phyloP scores from a whole-genome alignment of 2,888 invertebrate species.

The Parnassius glacialis region DNA sequence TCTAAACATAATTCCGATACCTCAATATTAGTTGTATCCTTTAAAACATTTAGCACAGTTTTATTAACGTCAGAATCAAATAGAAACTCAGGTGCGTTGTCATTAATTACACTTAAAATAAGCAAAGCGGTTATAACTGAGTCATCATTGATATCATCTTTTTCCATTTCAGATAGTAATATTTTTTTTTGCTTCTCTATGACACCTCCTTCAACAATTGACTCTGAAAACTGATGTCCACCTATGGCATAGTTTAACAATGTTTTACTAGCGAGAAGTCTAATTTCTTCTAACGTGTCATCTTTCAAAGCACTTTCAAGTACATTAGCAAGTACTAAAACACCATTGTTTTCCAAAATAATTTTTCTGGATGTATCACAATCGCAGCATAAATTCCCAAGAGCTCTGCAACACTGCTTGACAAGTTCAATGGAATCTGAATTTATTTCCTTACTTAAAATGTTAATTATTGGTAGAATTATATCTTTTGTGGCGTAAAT shows the following conservation, averaged over 20 bases:
- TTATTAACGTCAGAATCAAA: constrained; percentile 79
- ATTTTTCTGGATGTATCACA: constrained; percentile 85
- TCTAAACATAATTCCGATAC: constrained; percentile 89
- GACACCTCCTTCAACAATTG: constrained; percentile 78
- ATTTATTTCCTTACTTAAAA: constrained; percentile 63
- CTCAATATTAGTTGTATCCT: constrained; percentile 84
- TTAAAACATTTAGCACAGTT: constrained; percentile 83
- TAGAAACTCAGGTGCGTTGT: constrained; percentile 82
- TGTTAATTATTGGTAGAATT: constrained; percentile 79
- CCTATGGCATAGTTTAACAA: constrained; percentile 90
- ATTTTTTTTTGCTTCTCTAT: constrained; percentile 77
- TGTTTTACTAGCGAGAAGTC: constrained; percentile 85
- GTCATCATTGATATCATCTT: constrained; percentile 79
- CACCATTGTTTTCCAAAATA: constrained; percentile 72
- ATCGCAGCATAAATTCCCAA: constrained; percentile 94
- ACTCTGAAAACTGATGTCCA: constrained; percentile 84
- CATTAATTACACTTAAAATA: constrained; percentile 82
- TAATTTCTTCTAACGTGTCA: constrained; percentile 72
- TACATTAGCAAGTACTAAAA: constrained; percentile 65
- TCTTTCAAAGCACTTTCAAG: constrained; percentile 53
- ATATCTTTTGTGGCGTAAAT: constrained; percentile 83
- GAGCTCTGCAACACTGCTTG: constrained; percentile 89
- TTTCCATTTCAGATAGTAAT: constrained; percentile 69
- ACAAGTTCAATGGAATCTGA: constrained; percentile 76
- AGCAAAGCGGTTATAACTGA: constrained; percentile 78